Conservation (phyloP, 2,888 invertebrate species). For the Amblyjoppa proteus region DNA sequence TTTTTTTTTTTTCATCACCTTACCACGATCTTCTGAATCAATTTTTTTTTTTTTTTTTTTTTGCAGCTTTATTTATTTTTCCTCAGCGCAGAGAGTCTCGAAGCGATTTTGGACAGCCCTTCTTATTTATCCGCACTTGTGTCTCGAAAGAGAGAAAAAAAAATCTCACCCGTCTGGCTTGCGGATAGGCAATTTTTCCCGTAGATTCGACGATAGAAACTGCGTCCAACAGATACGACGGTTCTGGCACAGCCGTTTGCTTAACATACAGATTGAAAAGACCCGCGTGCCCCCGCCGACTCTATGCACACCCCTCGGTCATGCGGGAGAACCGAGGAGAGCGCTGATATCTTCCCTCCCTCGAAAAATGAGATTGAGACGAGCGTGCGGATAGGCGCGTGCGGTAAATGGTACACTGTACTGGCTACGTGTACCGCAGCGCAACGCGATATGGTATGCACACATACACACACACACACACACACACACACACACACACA, state of each 20-base stretch:
- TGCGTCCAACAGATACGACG: neutral
- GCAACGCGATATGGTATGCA: neutral
- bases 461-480: neutral
- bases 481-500: neutral
- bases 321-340: neutral
- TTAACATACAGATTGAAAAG: constrained; percentile 43
- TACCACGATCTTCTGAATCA: too few species aligned
- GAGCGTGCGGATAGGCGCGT: constrained; percentile 21
- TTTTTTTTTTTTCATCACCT: too few species aligned
- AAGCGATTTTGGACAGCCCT: neutral
- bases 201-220: constrained; percentile 2
- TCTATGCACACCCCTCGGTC: neutral
- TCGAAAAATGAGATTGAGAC: constrained; percentile 9
- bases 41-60: neutral
- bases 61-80: neutral
- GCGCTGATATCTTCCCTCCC: neutral
- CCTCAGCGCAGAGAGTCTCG: too few species aligned
- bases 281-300: neutral
- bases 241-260: constrained; percentile 13
- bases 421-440: neutral
- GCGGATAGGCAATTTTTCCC: constrained; percentile 11
- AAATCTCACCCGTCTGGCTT: neutral
- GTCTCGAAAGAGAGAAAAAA: neutral
- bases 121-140: neutral
- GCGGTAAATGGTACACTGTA: constrained; percentile 12